Conservation (phyloP, 2,797 vertebrate genomes). For the Leucoraja ocellata region DNA sequence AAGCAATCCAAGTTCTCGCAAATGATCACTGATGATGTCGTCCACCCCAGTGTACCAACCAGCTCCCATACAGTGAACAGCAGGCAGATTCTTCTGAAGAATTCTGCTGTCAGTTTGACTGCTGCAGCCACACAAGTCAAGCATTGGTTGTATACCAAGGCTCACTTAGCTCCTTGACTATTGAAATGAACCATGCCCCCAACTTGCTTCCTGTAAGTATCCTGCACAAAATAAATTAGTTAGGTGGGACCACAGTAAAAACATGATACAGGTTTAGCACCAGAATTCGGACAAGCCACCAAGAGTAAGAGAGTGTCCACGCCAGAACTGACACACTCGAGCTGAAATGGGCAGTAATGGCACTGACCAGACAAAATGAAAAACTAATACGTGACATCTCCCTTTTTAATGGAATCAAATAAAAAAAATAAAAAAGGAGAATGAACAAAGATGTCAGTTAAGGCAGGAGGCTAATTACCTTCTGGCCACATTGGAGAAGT, state of each 20-base stretch:
- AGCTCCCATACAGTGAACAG: neutral
- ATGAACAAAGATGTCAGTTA: slow-evolving; percentile 12
- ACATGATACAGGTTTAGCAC: neutral
- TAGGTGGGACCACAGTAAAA: neutral
- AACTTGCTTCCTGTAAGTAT: neutral
- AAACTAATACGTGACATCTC: neutral
- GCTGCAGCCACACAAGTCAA: neutral
- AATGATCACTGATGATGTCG: neutral
- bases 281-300: neutral
- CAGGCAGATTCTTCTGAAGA: neutral
- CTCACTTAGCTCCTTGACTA: too few relatives aligned
- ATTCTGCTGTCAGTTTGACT: neutral
- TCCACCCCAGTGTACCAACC: neutral
- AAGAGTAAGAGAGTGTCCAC: neutral
- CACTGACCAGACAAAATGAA: neutral
- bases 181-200: too few relatives aligned
- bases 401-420: neutral
- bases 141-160: too few relatives aligned
- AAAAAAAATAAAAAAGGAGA: neutral
- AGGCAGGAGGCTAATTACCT: slow-evolving; percentile 58
- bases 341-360: neutral
- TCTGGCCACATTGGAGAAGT: slow-evolving; percentile 88
- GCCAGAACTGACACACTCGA: neutral
- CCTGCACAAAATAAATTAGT: neutral
- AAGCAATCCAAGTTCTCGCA: neutral